These are phyloP conservation scores for Eledone cirrhosa DNA, from an alignment of 2,888 invertebrate genomes.

Conservation along the genomic window DNA sequence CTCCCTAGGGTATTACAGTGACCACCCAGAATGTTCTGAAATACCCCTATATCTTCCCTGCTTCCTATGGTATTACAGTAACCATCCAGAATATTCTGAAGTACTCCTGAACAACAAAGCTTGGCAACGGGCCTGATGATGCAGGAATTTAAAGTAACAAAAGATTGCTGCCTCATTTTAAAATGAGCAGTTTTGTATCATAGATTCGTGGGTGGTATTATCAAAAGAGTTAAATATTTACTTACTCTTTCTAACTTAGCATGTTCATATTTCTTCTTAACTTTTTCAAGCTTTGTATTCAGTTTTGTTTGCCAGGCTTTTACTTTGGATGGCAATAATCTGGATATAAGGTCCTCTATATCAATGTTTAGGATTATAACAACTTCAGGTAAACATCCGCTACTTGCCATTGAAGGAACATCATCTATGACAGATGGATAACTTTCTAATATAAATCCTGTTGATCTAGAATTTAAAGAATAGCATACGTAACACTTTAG, in stretches of 20 bases:
- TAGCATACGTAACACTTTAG: too few relatives aligned
- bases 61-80: too few relatives aligned
- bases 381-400: constrained; percentile 64
- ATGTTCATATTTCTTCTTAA: constrained; percentile 58
- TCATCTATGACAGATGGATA: constrained; percentile 65
- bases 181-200: too few relatives aligned
- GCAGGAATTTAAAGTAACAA: too few relatives aligned
- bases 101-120: too few relatives aligned
- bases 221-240: constrained; percentile 17
- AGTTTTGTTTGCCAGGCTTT: constrained; percentile 61
- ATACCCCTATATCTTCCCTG: too few relatives aligned
- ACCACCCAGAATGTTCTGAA: too few relatives aligned
- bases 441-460: constrained; percentile 66
- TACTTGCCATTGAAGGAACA: constrained; percentile 58
- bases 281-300: constrained; percentile 57
- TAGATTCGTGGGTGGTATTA: too few relatives aligned
- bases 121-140: too few relatives aligned
- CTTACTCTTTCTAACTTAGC: constrained; percentile 62
- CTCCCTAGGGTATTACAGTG: too few relatives aligned
- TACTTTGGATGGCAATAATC: constrained; percentile 64
- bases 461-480: constrained; percentile 47
- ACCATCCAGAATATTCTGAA: too few relatives aligned
- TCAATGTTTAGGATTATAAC: constrained; percentile 61
- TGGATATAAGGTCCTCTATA: constrained; percentile 61
- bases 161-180: too few relatives aligned